Percentiles rank a stretch among this genome's conserved stretches.
Conservation (phyloP, 2,888 invertebrate genomes). For the Drosophila atripex region DNA sequence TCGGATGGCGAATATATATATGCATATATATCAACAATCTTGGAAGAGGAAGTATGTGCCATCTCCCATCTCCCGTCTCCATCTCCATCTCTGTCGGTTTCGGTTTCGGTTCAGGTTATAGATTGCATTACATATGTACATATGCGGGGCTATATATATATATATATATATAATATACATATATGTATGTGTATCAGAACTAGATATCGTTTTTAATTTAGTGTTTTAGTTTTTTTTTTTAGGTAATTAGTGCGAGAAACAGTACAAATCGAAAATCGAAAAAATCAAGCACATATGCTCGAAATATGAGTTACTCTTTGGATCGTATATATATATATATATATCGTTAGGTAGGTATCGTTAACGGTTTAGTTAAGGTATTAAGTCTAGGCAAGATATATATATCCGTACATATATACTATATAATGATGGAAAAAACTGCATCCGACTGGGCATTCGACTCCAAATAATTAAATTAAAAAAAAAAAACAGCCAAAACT, state of each 20-base stretch:
- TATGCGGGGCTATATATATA: constrained; percentile 24
- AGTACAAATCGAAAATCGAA: constrained; percentile 70
- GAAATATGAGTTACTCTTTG: constrained; percentile 50
- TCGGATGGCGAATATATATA: background rate
- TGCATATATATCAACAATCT: constrained; percentile 9
- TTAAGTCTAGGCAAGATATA: constrained; percentile 25
- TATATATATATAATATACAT: constrained; percentile 52
- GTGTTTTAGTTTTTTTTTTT: constrained; percentile 56
- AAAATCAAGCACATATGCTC: constrained; percentile 65
- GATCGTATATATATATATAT: constrained; percentile 43
- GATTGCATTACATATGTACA: constrained; percentile 30
- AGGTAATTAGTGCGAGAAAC: constrained; percentile 76
- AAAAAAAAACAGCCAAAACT: no score
- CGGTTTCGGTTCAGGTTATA: background rate
- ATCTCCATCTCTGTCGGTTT: constrained; percentile 4
- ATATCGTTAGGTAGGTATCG: constrained; percentile 45
- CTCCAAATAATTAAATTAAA: no score
- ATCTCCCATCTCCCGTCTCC: constrained; percentile 1
- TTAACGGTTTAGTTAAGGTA: constrained; percentile 30
- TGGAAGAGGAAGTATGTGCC: background rate
- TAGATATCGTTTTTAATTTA: constrained; percentile 44
- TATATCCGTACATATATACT: constrained; percentile 2
- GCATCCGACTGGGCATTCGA: no score
- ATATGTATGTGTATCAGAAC: constrained; percentile 50
- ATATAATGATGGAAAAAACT: constrained; percentile 29